Conservation (phyloP, 1,140 invertebrate genomes). For the Pectinophora gossypiella region DNA sequence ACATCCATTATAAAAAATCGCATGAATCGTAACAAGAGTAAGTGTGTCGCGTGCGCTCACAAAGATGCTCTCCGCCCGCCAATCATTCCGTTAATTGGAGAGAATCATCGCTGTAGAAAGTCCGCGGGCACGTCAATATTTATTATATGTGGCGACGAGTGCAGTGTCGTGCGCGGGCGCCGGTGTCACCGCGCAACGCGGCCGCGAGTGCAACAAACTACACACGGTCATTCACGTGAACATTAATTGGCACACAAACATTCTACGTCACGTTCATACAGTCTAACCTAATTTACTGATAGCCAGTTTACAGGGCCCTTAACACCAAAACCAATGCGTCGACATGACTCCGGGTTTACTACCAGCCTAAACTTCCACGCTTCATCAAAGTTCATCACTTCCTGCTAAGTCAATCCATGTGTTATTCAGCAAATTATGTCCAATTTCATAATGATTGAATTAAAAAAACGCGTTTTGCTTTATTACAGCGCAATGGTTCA, state of each 20-base stretch:
- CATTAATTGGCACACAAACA: conserved; percentile 28
- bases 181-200: conserved; percentile 33
- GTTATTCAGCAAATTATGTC: too few relatives aligned
- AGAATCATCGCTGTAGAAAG: conserved; percentile 71
- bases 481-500: too few relatives aligned
- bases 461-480: too few relatives aligned
- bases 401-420: too few relatives aligned
- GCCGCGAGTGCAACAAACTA: conserved; percentile 38
- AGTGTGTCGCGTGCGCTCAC: conserved; percentile 61
- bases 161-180: background rate
- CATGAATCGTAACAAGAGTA: conserved; percentile 59
- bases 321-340: background rate
- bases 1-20: conserved; percentile 28
- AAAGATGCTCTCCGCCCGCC: conserved; percentile 51
- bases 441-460: too few relatives aligned
- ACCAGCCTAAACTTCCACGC: too few relatives aligned
- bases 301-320: background rate
- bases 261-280: conserved; percentile 20
- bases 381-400: too few relatives aligned
- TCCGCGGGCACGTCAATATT: conserved; percentile 16
- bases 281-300: conserved; percentile 3
- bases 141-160: background rate
- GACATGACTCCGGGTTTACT: background rate
- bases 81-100: conserved; percentile 74
- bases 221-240: conserved; percentile 29